Percentiles rank a stretch among this genome's conserved stretches.
phyloP scores from a whole-genome alignment of 1,140 invertebrate genomes.

The roundworm (Caenorhabditis elegans) region WBcel235 BX284605.5:20666001-20666500 shows the following conservation, averaged over 20 bases:
- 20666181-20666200: too few species aligned
- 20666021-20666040: too few species aligned
- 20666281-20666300: too few species aligned
- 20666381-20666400: constrained; percentile 5
- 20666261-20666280: too few species aligned
- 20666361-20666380: not conserved
- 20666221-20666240: too few species aligned
- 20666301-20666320: not conserved
- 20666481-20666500: too few species aligned
- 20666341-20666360: too few species aligned
- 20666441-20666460: constrained; percentile 3
- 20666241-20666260: too few species aligned
- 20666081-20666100: not conserved
- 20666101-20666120: not conserved
- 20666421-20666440: not conserved
- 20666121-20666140: not conserved
- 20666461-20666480: too few species aligned
- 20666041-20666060: not conserved
- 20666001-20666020: too few species aligned
- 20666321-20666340: too few species aligned
- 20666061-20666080: not conserved
- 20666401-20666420: not conserved
- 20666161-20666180: not conserved
- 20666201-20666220: too few species aligned
- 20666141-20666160: not conserved